Conservation (phyloP, 2,113 vertebrate genomes). For the Picathartes gymnocephalus region DNA sequence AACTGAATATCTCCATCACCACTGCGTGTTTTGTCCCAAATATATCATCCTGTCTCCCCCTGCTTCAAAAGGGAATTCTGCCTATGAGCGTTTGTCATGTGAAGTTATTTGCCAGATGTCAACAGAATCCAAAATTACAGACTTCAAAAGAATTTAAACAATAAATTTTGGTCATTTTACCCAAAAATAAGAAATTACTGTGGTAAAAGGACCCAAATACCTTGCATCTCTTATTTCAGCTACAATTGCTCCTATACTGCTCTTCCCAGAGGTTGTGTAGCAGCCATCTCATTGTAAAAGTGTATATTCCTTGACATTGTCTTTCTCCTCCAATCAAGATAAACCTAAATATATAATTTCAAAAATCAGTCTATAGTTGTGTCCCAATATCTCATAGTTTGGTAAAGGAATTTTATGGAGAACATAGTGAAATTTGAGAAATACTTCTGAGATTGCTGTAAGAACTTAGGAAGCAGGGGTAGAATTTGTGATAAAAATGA, state of each 20-base stretch:
- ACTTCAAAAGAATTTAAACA: neutral
- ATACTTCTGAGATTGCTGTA: neutral
- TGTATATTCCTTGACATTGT: neutral
- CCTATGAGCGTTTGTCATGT: neutral
- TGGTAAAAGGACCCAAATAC: neutral
- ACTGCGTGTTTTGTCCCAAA: neutral
- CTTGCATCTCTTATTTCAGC: neutral
- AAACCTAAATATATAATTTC: neutral
- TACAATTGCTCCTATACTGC: neutral
- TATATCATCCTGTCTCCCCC: neutral
- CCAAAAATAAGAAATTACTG: neutral
- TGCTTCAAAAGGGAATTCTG: neutral
- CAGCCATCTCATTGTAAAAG: neutral
- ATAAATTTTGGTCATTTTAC: neutral
- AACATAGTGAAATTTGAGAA: neutral
- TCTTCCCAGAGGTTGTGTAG: neutral
- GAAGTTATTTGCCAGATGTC: neutral
- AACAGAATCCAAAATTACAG: neutral
- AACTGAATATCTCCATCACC: neutral
- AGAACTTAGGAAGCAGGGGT: neutral
- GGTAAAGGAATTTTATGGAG: neutral
- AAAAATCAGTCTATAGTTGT: neutral
- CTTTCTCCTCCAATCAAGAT: neutral
- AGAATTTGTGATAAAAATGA: neutral
- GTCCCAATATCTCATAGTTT: neutral